Evolutionary conservation across 2,113 vertebrate genomes (phyloP).

Genomic region (Sorex fumeus): DNA sequence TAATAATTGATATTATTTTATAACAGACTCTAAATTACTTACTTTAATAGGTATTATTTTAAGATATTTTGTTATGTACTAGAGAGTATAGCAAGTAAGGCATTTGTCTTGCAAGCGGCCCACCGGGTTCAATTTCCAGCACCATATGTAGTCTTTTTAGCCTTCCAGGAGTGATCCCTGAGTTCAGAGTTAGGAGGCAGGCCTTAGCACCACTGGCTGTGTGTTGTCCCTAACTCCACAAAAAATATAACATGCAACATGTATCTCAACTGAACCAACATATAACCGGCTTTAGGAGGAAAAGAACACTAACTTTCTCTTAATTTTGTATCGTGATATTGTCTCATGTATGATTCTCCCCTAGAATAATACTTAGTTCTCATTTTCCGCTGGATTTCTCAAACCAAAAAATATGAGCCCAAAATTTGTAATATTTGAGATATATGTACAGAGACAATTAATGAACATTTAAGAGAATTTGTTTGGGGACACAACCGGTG

Average conservation of each 20-base stretch:
- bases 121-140: too few relatives aligned
- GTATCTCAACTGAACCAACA: not conserved
- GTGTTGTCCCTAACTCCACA: too few relatives aligned
- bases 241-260: too few relatives aligned
- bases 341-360: not conserved
- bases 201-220: too few relatives aligned
- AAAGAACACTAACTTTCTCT: not conserved
- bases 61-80: not conserved
- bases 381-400: not conserved
- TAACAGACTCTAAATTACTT: too few relatives aligned
- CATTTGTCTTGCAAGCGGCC: too few relatives aligned
- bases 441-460: not conserved
- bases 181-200: too few relatives aligned
- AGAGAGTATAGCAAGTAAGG: too few relatives aligned
- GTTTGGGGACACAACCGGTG: too few relatives aligned
- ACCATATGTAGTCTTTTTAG: too few relatives aligned
- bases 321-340: not conserved
- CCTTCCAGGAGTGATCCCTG: too few relatives aligned
- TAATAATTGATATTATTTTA: not conserved
- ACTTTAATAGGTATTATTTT: not conserved
- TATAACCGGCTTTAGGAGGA: not conserved
- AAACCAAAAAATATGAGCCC: not conserved
- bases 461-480: not conserved
- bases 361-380: conserved; percentile 3
- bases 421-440: not conserved